phyloP scores from a whole-genome alignment of 2,113 vertebrate genomes.

The Kobus ellipsiprymnus region DNA sequence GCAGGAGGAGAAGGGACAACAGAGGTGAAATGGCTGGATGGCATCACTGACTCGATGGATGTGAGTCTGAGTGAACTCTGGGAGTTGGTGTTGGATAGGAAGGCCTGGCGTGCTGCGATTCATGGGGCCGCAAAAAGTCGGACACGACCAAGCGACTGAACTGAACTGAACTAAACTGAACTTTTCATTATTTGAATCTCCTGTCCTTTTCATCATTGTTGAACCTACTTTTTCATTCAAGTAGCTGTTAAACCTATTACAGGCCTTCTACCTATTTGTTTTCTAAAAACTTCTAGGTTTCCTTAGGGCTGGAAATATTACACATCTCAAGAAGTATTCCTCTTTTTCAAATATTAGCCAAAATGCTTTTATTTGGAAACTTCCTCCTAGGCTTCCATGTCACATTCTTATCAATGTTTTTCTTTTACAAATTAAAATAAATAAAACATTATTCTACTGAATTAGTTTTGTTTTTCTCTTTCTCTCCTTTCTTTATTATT shows the following conservation, averaged over 20 bases:
- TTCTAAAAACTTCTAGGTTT: background rate
- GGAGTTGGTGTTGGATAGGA: too few species aligned
- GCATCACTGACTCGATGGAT: too few species aligned
- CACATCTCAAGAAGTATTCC: rapidly evolving
- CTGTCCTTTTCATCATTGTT: background rate
- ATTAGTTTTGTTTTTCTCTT: background rate
- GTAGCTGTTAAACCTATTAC: background rate
- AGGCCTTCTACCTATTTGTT: background rate
- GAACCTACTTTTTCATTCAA: background rate
- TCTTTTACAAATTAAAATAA: background rate
- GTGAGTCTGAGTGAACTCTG: too few species aligned
- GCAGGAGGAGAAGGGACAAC: background rate
- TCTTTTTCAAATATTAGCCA: background rate
- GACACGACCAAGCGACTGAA: too few species aligned
- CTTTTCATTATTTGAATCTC: background rate
- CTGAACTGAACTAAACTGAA: background rate
- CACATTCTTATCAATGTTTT: background rate
- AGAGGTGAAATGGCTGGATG: too few species aligned
- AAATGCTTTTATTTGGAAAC: background rate
- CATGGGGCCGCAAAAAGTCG: too few species aligned
- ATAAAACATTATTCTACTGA: background rate
- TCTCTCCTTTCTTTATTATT: background rate
- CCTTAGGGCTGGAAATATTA: background rate
- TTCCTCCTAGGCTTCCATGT: background rate
- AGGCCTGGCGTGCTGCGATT: too few species aligned